Base-by-base conservation (phyloP, 2,888 invertebrate genomes). In the Protula sp. region DNA sequence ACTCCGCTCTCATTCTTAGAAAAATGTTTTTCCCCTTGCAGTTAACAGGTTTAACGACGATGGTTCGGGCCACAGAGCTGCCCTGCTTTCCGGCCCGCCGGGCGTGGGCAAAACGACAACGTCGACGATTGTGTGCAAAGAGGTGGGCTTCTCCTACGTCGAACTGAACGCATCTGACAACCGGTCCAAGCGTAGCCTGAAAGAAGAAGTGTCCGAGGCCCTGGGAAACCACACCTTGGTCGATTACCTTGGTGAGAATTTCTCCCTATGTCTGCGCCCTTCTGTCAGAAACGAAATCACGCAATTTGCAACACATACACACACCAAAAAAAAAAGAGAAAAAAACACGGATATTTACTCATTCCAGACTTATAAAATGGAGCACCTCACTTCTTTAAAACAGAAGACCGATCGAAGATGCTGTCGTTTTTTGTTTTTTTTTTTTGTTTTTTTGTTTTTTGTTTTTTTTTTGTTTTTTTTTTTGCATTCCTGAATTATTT, bases 151-250 rank as follows among this genome's bases (percentile, higher is more conserved):
- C 74, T 92, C 94, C 79, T 85, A 87, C 64, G 89, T 95, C 19
- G 99, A 99, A 82, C 89, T 97, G 76, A 99, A 99, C 83, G 99
- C 99, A 0, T 99, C 98, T 0, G 97, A 98, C 80, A 94, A 95
- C 0, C 85, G 99, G 60, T 94, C 89, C 72, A 97, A 97, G 80
- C 88, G 86, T 30, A 85, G 91, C 53, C 85, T 98, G 51, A 88
- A 91, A 71, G 88, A 90, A 70, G 88, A 91, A 78, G 90, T 95
- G 1, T 85, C 90, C 0, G 89, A 91, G 73, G 81, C 94, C 50
- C 82, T 95, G 30, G 87, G 87, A 2, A 91, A 89, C 65, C 73
- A 75, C 50, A 79, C 80, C 2, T 68, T 82, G 2, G 72, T 74
- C 14, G 75, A 74, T 59, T 77, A 70, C 61, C 70, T 76, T 57